Evolutionary conservation across 1,140 invertebrate species (phyloP).

Genomic region (Propsilocerus akamusi): DNA sequence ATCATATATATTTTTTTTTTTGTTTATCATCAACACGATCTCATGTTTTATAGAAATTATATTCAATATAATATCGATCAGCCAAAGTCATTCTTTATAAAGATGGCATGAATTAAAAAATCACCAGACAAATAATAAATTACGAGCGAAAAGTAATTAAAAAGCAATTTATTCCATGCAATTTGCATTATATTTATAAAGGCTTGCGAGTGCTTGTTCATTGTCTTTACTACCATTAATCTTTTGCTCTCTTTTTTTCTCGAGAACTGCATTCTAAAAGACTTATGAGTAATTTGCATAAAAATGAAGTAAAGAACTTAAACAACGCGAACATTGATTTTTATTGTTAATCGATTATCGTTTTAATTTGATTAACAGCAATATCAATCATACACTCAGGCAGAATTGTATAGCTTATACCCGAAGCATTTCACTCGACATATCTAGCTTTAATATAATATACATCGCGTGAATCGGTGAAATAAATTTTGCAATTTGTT

Average conservation of each 20-base stretch:
- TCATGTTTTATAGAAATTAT: no score
- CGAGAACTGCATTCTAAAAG: no score
- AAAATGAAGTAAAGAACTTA: not conserved
- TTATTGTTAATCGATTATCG: constrained; percentile 1
- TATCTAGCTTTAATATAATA: not conserved
- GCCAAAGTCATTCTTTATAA: no score
- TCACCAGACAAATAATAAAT: no score
- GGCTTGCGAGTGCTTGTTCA: not conserved
- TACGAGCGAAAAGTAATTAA: no score
- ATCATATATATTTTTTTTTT: not conserved
- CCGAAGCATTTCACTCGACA: not conserved
- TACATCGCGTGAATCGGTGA: not conserved
- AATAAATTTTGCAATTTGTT: constrained; percentile 3
- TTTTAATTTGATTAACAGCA: not conserved
- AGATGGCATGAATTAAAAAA: no score
- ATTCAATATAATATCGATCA: no score
- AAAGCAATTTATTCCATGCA: not conserved
- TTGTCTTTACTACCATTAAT: not conserved
- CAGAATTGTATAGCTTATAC: not conserved
- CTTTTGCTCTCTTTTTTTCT: no score
- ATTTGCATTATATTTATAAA: no score
- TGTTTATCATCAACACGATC: not conserved
- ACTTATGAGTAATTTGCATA: not conserved
- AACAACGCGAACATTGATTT: not conserved
- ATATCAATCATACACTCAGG: constrained; percentile 3